Evolutionary conservation across 2,113 vertebrate species (phyloP), one percentile per base, ranked within the genome.

Genomic region (Pterocles burchelli): DNA sequence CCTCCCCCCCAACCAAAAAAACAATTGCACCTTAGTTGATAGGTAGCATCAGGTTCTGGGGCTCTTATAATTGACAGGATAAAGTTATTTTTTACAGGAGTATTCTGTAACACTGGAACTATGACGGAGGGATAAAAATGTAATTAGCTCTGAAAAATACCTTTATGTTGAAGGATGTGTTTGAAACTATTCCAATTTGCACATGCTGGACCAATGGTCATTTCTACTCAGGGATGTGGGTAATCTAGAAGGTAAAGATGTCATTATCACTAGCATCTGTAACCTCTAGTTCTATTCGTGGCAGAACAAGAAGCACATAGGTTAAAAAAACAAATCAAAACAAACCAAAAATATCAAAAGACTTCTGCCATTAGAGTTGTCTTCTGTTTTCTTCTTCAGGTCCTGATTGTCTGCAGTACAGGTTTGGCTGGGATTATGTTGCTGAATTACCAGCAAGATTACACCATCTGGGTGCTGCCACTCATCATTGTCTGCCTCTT

Each of bases 401-500:
- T 99, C 93, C 98, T 99, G 97, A 99, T 99, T 46, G 98, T 99
- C 94, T 98, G 99, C 55, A 98, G 98, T 63, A 99, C 99, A 7
- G 99, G 99, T 28, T 98, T 99, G 87, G 98, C 99, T 0, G 99
- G 99, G 24, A 98, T 99, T 77, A 97, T 99, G 96, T 98, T 99
- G 68, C 98, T 99, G 96, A 99, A 99, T 98, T 99, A 99, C 97
- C 99, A 99, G 97, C 97, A 97, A 43, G 99, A 99, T 96, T 99
- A 99, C 93, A 99, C 99, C 6, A 98, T 99, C 81, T 99, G 99
- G 99, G 98, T 99, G 88, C 98, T 99, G 92, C 99, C 99, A 7
- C 99, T 99, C 83, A 90, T 99, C 97, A 99, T 99, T 92, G 99
- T 99, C 97, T 99, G 99, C 98, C 98, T 99, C 91, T 99, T 99